Conservation (phyloP, 2,113 vertebrate genomes). For the Onychorhynchus coronatus region DNA sequence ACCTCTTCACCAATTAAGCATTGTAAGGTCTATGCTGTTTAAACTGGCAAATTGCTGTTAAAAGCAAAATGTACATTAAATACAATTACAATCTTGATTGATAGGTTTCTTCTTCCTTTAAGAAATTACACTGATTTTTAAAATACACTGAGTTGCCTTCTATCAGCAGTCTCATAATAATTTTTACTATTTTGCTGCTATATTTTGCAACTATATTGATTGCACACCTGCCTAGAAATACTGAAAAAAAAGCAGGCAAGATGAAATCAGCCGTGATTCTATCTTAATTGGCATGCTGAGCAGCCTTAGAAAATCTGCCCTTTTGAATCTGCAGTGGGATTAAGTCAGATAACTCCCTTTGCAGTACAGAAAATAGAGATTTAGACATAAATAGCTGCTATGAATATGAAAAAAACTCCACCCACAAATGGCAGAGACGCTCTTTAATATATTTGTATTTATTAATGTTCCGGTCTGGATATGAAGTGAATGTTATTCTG, state of each 20-base stretch:
- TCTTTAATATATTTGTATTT: neutral
- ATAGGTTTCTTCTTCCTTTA: conserved; percentile 45
- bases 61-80: conserved; percentile 77
- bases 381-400: neutral
- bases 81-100: conserved; percentile 46
- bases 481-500: neutral
- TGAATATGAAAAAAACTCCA: neutral
- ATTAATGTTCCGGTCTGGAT: neutral
- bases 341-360: neutral
- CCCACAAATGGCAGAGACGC: neutral
- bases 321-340: neutral
- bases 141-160: neutral
- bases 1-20: conserved; percentile 63
- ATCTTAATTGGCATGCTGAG: neutral
- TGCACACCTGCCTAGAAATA: neutral
- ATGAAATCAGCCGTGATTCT: neutral
- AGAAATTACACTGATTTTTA: neutral
- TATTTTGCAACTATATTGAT: no score
- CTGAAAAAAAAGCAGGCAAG: neutral
- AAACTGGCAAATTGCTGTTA: conserved; percentile 72
- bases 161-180: neutral
- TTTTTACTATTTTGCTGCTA: neutral
- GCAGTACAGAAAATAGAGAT: neutral
- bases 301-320: neutral
- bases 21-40: conserved; percentile 69